Percentiles rank a stretch among this genome's conserved stretches.
Evolutionary conservation across 2,113 vertebrate genomes (phyloP).

Genomic region (Anolis sagrei): DNA sequence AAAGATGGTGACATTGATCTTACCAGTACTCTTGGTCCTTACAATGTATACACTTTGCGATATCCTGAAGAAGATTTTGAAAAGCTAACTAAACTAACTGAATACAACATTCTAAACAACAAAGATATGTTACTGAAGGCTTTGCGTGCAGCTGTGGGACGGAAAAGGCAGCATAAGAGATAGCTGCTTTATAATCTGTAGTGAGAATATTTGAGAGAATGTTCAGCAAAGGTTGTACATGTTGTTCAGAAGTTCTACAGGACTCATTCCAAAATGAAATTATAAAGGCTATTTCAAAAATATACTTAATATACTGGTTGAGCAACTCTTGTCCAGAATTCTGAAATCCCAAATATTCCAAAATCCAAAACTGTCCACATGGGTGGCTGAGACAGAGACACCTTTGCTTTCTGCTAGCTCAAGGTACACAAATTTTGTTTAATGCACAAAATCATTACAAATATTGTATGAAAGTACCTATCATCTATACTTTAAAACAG

Average conservation of each 20-base stretch:
- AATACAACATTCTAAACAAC: constrained; percentile 81
- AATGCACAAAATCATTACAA: too few relatives aligned
- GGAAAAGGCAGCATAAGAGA: constrained; percentile 68
- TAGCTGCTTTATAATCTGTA: background rate
- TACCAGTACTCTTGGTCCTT: constrained; percentile 66
- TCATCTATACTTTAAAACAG: too few relatives aligned
- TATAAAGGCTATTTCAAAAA: constrained; percentile 42
- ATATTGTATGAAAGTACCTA: too few relatives aligned
- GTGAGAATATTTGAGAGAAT: accelerated
- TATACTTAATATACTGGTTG: background rate
- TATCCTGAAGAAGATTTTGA: constrained; percentile 78
- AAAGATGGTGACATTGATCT: constrained; percentile 75
- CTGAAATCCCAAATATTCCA: too few relatives aligned
- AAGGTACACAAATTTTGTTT: too few relatives aligned
- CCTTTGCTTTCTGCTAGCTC: too few relatives aligned
- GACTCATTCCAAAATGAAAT: constrained; percentile 25
- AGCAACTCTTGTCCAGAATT: too few relatives aligned
- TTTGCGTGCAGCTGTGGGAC: constrained; percentile 62
- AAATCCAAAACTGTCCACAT: too few relatives aligned
- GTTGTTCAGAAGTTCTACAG: accelerated
- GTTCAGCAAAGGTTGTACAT: background rate
- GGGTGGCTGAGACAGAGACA: too few relatives aligned
- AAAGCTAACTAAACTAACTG: constrained; percentile 75
- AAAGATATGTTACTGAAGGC: constrained; percentile 73
- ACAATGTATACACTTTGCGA: constrained; percentile 76